Evolutionary conservation across 2,113 vertebrate species (phyloP).

Genomic region (Perca flavescens): DNA sequence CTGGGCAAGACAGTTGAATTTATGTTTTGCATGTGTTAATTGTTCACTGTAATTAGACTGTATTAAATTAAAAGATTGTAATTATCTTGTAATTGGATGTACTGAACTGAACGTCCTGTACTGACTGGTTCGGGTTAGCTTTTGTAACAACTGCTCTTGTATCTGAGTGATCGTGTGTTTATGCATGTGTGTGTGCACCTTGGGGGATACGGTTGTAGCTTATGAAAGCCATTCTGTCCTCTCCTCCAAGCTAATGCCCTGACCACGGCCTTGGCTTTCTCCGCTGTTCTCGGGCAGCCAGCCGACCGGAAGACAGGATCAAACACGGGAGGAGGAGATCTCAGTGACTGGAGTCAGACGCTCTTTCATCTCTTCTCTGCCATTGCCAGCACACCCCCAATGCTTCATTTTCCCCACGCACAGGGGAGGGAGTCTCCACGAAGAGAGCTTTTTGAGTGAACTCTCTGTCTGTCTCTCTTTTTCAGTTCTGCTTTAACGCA

Average conservation of each 20-base stretch:
- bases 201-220: constrained; percentile 29
- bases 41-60: background rate
- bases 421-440: constrained; percentile 62
- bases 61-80: background rate
- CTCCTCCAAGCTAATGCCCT: constrained; percentile 68
- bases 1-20: background rate
- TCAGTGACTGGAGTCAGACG: constrained; percentile 69
- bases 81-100: background rate
- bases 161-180: constrained; percentile 25
- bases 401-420: constrained; percentile 61
- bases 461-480: constrained; percentile 43
- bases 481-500: constrained; percentile 59
- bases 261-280: constrained; percentile 55
- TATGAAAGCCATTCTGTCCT: constrained; percentile 63
- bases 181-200: constrained; percentile 9
- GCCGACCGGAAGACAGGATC: constrained; percentile 72
- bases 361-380: constrained; percentile 76
- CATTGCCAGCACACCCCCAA: constrained; percentile 57
- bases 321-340: constrained; percentile 76
- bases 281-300: constrained; percentile 45
- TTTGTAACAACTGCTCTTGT: background rate
- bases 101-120: background rate
- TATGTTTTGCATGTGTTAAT: background rate
- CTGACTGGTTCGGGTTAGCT: background rate
- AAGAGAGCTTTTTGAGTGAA: constrained; percentile 56